Evolutionary conservation across 2,888 invertebrate genomes (phyloP).

Genomic region (Meghimatium bilineatum): DNA sequence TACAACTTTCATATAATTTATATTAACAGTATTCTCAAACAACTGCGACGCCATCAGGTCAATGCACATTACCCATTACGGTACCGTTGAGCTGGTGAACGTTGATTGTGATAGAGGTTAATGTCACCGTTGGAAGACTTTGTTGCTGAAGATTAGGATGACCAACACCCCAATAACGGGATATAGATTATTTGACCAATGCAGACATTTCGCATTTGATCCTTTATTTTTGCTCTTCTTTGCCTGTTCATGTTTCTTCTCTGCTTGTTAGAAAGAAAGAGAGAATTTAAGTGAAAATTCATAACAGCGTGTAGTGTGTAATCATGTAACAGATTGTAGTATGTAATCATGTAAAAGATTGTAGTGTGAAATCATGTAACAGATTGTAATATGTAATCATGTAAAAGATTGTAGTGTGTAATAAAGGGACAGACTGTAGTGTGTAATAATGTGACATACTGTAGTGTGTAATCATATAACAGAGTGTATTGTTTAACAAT

Average conservation of each 20-base stretch:
- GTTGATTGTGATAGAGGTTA: neutral
- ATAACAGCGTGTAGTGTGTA: too few species aligned
- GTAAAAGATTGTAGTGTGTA: too few species aligned
- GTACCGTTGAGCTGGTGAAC: neutral
- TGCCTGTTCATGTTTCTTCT: constrained; percentile 12
- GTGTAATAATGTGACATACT: too few species aligned
- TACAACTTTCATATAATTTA: too few species aligned
- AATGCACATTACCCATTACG: neutral
- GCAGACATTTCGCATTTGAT: constrained; percentile 9
- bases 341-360: too few species aligned
- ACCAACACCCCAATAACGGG: constrained; percentile 10
- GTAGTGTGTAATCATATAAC: too few species aligned
- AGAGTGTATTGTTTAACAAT: too few species aligned
- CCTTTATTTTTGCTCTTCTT: constrained; percentile 26
- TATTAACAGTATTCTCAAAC: neutral
- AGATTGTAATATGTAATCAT: too few species aligned
- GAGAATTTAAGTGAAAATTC: too few species aligned
- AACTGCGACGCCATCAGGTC: neutral
- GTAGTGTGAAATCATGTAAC: too few species aligned
- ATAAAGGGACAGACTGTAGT: too few species aligned
- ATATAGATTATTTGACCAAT: constrained; percentile 13
- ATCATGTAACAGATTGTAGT: too few species aligned
- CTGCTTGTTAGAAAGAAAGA: neutral
- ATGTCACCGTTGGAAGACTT: constrained; percentile 43
- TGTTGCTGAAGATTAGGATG: neutral